Evolutionary conservation across 2,888 invertebrate genomes (phyloP), one percentile per base, ranked within the genome.

Genomic region (Lypha dubia): DNA sequence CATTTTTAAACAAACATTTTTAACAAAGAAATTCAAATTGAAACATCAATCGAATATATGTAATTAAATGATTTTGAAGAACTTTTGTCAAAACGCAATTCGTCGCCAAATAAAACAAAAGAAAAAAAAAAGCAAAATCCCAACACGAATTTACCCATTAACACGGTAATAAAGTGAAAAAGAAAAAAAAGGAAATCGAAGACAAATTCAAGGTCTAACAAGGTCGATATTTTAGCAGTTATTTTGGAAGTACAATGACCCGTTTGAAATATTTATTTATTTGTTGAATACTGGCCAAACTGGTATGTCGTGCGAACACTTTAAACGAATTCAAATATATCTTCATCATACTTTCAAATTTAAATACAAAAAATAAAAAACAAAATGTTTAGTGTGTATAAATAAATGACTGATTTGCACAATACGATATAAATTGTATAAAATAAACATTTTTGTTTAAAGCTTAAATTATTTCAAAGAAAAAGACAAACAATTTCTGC

Each of bases 201-300:
- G 11, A 73, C 76, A 53, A 79, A 77, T 87, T 90, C 91, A 91
- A 91, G 91, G 91, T 91, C 90, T 88, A 83, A 71, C 90, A 91
- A 91, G 91, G 91, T 91, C 91, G 89, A 86, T 86, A 87, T 85
- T 87, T 88, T 86, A 83, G 84, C 87, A 87, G 86, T 87, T 87
- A 87, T 87, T 82, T 73, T 73, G 79, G 79, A 87, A 87, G 92
- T 90, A 88, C 91, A 89, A 88, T 91, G 91, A 91, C 90, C 92
- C 88, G 90, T 88, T 88, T 88, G 87, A 83, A n/a, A 56, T 56
- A 65, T 22, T 32, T 44, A 41, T 44, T n/a, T 32, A 53, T 44
- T 41, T 63, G 38, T 56, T 46, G 8, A 58, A 79, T 49, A 58
- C 65, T 65, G 77, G 77, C 60, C 44, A 32, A 68, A 77, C 68